Evolutionary conservation across 2,888 invertebrate genomes (phyloP), one percentile per base, ranked within the genome.

Genomic region (Harmothoe impar): DNA sequence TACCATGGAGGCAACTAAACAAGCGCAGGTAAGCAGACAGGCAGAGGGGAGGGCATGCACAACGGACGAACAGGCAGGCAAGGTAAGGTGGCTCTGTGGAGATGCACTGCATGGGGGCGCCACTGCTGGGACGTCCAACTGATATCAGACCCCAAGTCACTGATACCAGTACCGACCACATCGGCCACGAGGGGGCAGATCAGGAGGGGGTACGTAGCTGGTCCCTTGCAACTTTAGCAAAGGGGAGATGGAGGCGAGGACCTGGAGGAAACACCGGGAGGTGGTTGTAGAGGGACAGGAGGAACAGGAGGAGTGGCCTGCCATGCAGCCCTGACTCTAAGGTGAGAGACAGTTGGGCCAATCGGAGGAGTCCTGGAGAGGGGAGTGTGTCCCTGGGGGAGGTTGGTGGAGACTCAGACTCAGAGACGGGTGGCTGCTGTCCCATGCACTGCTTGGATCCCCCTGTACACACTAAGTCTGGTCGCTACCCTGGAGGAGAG

Each of bases 401-500:
- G 62, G 20, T 43, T 62, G 62, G 20, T 1, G 62, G 62, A n/a
- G 20, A 15, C 5, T 10, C 43, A 43, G 43, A 43, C 43, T 43
- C 10, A 10, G 10, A 43, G 43, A 7, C 3, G 10, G 3, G 20
- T 20, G 3, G 62, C 0, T 20, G 62, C 23, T 62, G 62, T 62
- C 62, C 62, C 62, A 62, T 43, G 43, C 43, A 43, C 20, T 62
- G 62, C 62, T n/a, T 20, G 62, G 62, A 62, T 62, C 62, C 25
- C 68, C n/a, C n/a, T n/a, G n/a, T n/a, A n/a, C n/a, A n/a, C n/a
- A n/a, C n/a, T n/a, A n/a, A n/a, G 10, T 62, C 62, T 20, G 20
- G 62, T n/a, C n/a, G 23, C 62, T n/a, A n/a, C 72, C 72, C 72
- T 72, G 72, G 72, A 72, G 72, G 72, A 68, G n/a, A n/a, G 68